Conservation (phyloP, 2,888 invertebrate genomes). For the Torymus aiolomorphi region DNA sequence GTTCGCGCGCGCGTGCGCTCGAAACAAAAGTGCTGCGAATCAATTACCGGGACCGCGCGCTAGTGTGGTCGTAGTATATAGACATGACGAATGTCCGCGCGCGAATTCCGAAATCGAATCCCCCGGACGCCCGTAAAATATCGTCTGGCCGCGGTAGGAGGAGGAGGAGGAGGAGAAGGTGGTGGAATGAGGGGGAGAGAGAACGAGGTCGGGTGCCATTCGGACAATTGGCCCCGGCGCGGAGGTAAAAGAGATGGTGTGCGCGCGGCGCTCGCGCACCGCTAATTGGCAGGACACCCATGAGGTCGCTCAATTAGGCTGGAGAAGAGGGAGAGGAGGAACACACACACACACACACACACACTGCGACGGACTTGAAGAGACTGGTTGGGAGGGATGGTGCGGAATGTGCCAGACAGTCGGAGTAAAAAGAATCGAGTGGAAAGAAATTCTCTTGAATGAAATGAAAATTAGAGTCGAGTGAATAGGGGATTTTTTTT, state of each 20-base stretch:
- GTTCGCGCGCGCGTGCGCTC: background rate
- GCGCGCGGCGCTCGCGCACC: background rate
- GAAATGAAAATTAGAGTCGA: too few relatives aligned
- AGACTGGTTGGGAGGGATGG: too few relatives aligned
- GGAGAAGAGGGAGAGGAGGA: background rate
- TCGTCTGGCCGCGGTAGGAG: background rate
- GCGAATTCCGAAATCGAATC: slow-evolving; percentile 39
- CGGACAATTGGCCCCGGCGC: background rate
- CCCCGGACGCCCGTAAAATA: slow-evolving; percentile 29
- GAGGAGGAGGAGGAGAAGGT: background rate
- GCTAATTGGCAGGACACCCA: slow-evolving; percentile 46
- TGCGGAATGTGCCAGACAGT: too few relatives aligned
- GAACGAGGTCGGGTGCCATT: background rate
- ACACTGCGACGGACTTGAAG: too few relatives aligned
- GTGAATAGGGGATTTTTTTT: too few relatives aligned
- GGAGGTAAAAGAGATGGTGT: background rate
- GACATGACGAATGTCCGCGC: slow-evolving; percentile 32
- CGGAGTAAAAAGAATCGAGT: too few relatives aligned
- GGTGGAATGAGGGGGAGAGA: background rate
- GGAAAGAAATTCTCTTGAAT: too few relatives aligned
- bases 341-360: too few relatives aligned
- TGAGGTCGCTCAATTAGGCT: slow-evolving; percentile 36
- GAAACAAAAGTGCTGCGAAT: slow-evolving; percentile 47
- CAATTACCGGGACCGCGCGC: slow-evolving; percentile 35
- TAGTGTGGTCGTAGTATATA: background rate